These are phyloP conservation scores for Philopedon plagiatum DNA, from an alignment of 2,888 invertebrate genomes.

Conservation along the genomic window DNA sequence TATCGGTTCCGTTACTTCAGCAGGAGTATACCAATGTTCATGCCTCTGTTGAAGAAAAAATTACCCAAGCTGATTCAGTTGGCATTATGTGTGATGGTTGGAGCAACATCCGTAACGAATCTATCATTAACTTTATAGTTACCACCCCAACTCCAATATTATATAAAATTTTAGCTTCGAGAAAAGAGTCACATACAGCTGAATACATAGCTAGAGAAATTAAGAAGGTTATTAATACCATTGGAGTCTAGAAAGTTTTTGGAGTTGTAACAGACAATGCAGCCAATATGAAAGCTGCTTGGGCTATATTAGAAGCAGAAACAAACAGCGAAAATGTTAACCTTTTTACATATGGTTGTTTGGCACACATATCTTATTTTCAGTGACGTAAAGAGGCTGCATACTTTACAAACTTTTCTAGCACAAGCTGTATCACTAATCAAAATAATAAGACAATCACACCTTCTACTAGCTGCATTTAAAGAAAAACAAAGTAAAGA, in stretches of 20 bases:
- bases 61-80: constrained; percentile 14
- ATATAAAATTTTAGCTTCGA: constrained; percentile 21
- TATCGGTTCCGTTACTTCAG: constrained; percentile 15
- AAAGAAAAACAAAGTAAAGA: neutral
- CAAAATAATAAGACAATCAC: neutral
- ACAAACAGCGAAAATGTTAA: neutral
- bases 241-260: constrained; percentile 14
- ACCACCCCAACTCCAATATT: constrained; percentile 7
- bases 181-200: constrained; percentile 18
- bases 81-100: constrained; percentile 26
- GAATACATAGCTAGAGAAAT: constrained; percentile 16
- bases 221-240: neutral
- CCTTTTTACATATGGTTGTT: neutral
- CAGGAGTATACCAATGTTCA: constrained; percentile 11
- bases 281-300: constrained; percentile 22
- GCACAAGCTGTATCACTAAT: neutral
- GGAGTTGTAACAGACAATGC: constrained; percentile 29
- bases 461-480: neutral
- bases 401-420: neutral
- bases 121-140: constrained; percentile 32
- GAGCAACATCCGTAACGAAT: constrained; percentile 20
- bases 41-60: constrained; percentile 20
- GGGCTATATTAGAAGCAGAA: constrained; percentile 10
- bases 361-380: neutral
- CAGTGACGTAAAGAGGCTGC: neutral